Evolutionary conservation across 2,888 invertebrate genomes (phyloP).

Genomic region (Macropis europaea): DNA sequence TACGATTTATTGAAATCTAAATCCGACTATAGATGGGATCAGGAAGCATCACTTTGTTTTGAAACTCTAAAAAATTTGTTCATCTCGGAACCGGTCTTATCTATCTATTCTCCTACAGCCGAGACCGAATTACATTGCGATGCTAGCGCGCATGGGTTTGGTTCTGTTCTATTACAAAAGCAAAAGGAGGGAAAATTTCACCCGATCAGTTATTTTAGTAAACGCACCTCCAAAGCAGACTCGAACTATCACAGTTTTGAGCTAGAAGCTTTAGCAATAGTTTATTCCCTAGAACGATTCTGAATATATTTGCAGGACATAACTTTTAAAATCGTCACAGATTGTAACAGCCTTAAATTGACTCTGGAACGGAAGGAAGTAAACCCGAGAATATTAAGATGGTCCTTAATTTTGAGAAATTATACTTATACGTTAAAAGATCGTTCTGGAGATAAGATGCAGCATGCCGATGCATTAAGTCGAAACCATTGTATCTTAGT

Average conservation of each 20-base stretch:
- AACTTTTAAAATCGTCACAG: conserved; percentile 63
- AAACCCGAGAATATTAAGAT: conserved; percentile 49
- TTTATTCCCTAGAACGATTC: conserved; percentile 60
- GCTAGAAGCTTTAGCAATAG: conserved; percentile 61
- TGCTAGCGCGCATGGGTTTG: not conserved
- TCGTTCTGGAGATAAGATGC: not conserved
- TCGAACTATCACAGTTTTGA: conserved; percentile 70
- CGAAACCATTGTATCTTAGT: not conserved
- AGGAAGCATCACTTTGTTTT: conserved; percentile 51
- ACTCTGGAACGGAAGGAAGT: conserved; percentile 66
- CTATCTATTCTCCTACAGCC: conserved; percentile 64
- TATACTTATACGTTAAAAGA: conserved; percentile 4
- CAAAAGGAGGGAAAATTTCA: conserved; percentile 50
- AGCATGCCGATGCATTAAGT: conserved; percentile 6
- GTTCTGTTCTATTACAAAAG: not conserved
- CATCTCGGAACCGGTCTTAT: conserved; percentile 60
- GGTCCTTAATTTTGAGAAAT: conserved; percentile 17
- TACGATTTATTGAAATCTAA: conserved; percentile 59
- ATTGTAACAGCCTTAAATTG: conserved; percentile 60
- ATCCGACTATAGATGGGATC: conserved; percentile 57
- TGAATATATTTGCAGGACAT: conserved; percentile 63
- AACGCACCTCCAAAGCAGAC: conserved; percentile 63
- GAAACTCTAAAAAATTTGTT: conserved; percentile 52
- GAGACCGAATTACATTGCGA: conserved; percentile 73
- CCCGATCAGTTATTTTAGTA: conserved; percentile 68